A percentile compares a stretch with the other conserved stretches of the same genome.
Conservation (phyloP, 2,888 invertebrate genomes). For the Steinernema carpocapsae region DNA sequence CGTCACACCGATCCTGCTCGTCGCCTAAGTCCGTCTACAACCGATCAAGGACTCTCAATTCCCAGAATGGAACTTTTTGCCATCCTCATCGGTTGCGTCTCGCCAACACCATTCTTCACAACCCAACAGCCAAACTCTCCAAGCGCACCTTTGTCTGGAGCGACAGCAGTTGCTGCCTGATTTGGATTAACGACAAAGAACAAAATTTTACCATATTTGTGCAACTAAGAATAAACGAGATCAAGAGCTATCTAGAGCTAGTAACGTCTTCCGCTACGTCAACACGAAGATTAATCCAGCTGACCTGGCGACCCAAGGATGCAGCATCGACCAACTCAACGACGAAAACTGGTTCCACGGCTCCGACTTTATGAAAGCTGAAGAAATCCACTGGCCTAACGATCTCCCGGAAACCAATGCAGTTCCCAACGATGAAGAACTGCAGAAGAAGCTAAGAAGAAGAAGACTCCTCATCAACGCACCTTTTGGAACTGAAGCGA, state of each 20-base stretch:
- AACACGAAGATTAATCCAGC: conserved; percentile 61
- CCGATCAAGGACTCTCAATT: conserved; percentile 40
- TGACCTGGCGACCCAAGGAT: conserved; percentile 58
- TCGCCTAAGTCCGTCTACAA: too few relatives aligned
- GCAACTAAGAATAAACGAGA: background rate
- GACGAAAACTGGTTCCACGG: conserved; percentile 5
- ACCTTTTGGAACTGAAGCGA: too few relatives aligned
- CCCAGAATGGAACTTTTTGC: conserved; percentile 44
- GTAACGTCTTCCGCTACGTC: conserved; percentile 49
- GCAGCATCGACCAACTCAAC: conserved; percentile 39
- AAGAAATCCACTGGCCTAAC: conserved; percentile 10
- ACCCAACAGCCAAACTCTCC: conserved; percentile 4
- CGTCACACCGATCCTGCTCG: background rate
- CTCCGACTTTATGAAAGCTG: background rate
- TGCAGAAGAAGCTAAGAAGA: too few relatives aligned
- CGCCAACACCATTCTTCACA: background rate
- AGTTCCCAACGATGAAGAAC: background rate
- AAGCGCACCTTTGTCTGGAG: conserved; percentile 34
- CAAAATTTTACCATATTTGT: background rate
- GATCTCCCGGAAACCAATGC: background rate
- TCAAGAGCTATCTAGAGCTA: background rate
- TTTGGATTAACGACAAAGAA: conserved; percentile 38
- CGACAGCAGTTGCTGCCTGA: conserved; percentile 39
- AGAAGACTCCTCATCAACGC: too few relatives aligned
- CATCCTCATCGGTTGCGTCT: conserved; percentile 31